Evolutionary conservation across 1,140 invertebrate species (phyloP).

Genomic region (Apolygus lucorum): DNA sequence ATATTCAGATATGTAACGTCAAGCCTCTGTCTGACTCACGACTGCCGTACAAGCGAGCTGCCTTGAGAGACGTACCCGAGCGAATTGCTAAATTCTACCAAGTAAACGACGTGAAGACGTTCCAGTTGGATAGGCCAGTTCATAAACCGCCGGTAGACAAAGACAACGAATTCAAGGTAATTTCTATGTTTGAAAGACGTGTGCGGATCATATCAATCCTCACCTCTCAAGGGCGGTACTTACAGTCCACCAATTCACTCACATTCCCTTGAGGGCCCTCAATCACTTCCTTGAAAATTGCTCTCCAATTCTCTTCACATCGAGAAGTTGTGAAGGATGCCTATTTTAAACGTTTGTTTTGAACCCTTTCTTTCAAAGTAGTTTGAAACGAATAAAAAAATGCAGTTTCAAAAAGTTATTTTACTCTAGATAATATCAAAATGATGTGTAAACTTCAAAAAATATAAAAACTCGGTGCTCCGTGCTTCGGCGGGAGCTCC

Average conservation of each 20-base stretch:
- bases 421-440: too few relatives aligned
- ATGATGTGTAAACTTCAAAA: too few relatives aligned
- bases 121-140: slow-evolving; percentile 81
- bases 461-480: too few relatives aligned
- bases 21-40: slow-evolving; percentile 65
- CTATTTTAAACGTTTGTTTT: too few relatives aligned
- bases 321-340: too few relatives aligned
- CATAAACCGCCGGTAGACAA: slow-evolving; percentile 82
- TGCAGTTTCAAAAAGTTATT: too few relatives aligned
- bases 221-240: too few relatives aligned
- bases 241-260: background rate
- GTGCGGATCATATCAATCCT: too few relatives aligned
- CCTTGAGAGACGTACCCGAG: slow-evolving; percentile 58
- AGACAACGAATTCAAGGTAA: slow-evolving; percentile 84
- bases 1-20: slow-evolving; percentile 91
- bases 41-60: slow-evolving; percentile 40
- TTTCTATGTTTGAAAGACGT: background rate
- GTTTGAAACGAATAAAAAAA: too few relatives aligned
- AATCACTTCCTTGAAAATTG: background rate
- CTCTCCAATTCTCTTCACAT: too few relatives aligned
- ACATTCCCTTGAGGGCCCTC: background rate
- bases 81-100: slow-evolving; percentile 81
- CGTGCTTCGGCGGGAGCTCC: too few relatives aligned
- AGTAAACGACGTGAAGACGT: slow-evolving; percentile 84
- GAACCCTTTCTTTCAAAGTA: too few relatives aligned